Evolutionary conservation across 2,113 vertebrate species (phyloP).

Genomic region (Neotoma lepida): DNA sequence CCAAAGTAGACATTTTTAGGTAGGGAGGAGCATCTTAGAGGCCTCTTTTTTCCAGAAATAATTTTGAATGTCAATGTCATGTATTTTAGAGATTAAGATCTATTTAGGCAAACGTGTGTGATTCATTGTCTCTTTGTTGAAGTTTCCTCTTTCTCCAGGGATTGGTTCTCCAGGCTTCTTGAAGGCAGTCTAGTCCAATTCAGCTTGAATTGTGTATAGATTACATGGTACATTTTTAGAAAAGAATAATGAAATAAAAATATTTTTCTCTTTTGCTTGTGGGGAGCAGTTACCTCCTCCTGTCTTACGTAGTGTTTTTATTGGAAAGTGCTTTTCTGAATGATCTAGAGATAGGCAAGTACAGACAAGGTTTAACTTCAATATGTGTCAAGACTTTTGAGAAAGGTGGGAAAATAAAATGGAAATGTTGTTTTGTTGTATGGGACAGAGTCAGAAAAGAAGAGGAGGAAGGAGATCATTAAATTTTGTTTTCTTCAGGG

Average conservation of each 20-base stretch:
- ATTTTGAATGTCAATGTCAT: background rate
- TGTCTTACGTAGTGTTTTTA: background rate
- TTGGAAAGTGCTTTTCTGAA: background rate
- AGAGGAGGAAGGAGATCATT: background rate
- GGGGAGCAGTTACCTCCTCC: background rate
- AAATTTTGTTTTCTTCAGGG: background rate
- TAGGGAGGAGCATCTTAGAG: background rate
- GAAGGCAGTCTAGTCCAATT: background rate
- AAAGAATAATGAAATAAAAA: background rate
- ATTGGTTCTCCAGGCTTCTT: background rate
- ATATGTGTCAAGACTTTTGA: background rate
- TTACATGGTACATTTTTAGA: background rate
- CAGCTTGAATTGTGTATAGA: background rate
- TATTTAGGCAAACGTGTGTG: background rate
- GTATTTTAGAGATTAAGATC: background rate
- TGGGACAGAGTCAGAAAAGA: background rate
- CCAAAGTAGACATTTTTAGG: background rate
- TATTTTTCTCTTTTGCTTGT: background rate
- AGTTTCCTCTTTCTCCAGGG: background rate
- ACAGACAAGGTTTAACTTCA: background rate
- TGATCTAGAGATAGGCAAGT: background rate
- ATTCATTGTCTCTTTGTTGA: background rate
- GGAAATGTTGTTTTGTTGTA: background rate
- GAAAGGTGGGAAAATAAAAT: background rate
- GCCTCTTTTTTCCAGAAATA: background rate